Evolutionary conservation across 2,888 invertebrate genomes (phyloP), one percentile per base, ranked within the genome.

Genomic region (Phasia obesa): DNA sequence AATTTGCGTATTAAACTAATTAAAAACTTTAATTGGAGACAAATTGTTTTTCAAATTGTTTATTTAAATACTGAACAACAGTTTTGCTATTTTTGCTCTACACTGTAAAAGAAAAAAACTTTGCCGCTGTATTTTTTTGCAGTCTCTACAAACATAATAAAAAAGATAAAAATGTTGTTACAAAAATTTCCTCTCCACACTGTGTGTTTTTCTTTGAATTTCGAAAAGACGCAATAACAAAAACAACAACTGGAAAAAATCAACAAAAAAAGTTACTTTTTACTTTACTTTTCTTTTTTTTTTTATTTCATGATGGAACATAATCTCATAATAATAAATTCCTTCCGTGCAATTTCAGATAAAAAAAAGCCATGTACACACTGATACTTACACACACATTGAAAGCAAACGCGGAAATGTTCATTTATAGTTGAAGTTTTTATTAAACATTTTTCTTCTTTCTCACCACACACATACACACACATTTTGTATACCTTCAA

Each of bases 291-390:
- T 23, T 35, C 59, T 11, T 38, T 78, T 42, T 59, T 59, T 71
- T 27, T 51, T 23, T 51, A 23, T 13, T 49, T 64, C 78, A 75
- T 55, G 78, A 78, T 64, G 82, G 70, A 75, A 79, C 60, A 82
- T 85, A 85, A 86, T 85, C 84, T 85, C 84, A 84, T 85, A 85
- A 86, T 84, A 86, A 85, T 84, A 84, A 86, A 86, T 84, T 85
- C 84, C 80, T 86, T 84, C 80, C 85, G 78, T 84, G 77, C 78
- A 85, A 85, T 86, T 86, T 84, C 77, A 85, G 80, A 80, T 74
- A 75, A 84, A 76, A 71, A n/a, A 76, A 78, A 21, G 13, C 19
- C 25, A 49, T 23, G 17, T 47, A 35, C 31, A 27, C 42, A 65
- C 38, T 27, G 38, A 44, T 35, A 19, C 11, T 11, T 4, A 11